Evolutionary conservation across 2,797 vertebrate species (phyloP).

Genomic region (Lagodon rhomboides): DNA sequence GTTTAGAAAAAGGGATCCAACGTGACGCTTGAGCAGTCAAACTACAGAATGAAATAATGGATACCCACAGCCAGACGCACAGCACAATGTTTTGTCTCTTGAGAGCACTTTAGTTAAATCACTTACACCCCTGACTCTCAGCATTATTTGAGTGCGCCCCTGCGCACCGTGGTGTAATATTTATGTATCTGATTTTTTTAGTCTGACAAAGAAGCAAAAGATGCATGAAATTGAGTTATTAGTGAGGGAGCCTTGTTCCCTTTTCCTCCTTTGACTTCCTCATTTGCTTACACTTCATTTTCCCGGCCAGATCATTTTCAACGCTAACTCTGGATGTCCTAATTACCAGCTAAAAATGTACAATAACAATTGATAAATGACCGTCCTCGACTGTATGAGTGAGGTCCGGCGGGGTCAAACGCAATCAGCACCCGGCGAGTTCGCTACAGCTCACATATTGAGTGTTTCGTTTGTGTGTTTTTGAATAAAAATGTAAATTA

Average conservation of each 20-base stretch:
- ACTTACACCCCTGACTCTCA: constrained; percentile 37
- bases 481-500: constrained; percentile 4
- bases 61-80: constrained; percentile 4
- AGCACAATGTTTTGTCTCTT: constrained; percentile 8
- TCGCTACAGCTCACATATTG: constrained; percentile 37
- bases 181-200: constrained; percentile 32
- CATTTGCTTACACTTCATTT: constrained; percentile 6
- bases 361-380: constrained; percentile 49
- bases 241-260: neutral
- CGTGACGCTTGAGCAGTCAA: constrained; percentile 43
- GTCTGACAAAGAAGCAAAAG: constrained; percentile 40
- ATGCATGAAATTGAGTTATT: constrained; percentile 39
- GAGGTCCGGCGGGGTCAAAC: constrained; percentile 43
- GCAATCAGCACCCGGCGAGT: constrained; percentile 35
- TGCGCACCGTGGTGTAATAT: constrained; percentile 33
- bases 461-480: neutral
- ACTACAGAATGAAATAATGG: constrained; percentile 36
- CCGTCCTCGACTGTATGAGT: constrained; percentile 37
- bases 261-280: constrained; percentile 6
- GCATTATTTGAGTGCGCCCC: constrained; percentile 11
- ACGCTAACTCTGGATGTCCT: constrained; percentile 22
- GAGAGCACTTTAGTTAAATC: constrained; percentile 40
- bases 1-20: constrained; percentile 31
- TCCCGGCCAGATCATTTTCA: neutral
- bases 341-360: constrained; percentile 46